These are phyloP conservation scores for Trididemnum miniatum DNA, from an alignment of 23 tunicate species.

Conservation along the genomic window DNA sequence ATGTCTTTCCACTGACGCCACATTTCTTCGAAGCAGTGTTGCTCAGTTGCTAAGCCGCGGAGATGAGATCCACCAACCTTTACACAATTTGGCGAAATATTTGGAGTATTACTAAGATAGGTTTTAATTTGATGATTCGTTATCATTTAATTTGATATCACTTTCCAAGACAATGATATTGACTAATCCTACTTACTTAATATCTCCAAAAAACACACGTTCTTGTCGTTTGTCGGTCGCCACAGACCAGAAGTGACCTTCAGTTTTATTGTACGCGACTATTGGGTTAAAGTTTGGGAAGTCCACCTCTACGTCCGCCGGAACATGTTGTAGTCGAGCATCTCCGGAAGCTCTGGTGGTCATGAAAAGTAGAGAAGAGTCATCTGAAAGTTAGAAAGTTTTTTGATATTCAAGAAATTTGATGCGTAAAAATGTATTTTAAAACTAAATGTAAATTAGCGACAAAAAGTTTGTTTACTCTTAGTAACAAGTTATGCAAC, in stretches of 20 bases:
- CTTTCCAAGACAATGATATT: too few species aligned
- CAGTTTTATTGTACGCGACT: conserved; percentile 27
- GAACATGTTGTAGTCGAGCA: conserved; percentile 6
- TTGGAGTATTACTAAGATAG: too few species aligned
- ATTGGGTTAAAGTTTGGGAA: conserved; percentile 41
- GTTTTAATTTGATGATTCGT: too few species aligned
- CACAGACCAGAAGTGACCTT: conserved; percentile 83
- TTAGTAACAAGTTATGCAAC: not conserved
- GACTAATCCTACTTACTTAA: conserved; percentile 52
- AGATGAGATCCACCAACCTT: too few species aligned
- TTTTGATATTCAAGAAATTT: not conserved
- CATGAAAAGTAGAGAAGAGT: conserved; percentile 46
- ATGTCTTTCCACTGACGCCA: too few species aligned
- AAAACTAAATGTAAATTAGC: not conserved
- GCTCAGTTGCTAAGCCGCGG: too few species aligned
- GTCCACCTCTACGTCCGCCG: conserved; percentile 54
- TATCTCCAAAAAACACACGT: conserved; percentile 46
- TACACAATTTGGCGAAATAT: too few species aligned
- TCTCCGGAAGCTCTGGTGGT: not conserved
- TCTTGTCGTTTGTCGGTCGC: conserved; percentile 58
- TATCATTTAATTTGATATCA: too few species aligned
- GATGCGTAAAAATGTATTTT: not conserved
- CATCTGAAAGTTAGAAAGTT: conserved; percentile 18
- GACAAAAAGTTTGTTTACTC: not conserved
- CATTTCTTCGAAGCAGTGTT: too few species aligned